Percentiles rank a stretch among this genome's conserved stretches.
Conservation (phyloP, 2,113 vertebrate genomes). For the Notechis scutatus region DNA sequence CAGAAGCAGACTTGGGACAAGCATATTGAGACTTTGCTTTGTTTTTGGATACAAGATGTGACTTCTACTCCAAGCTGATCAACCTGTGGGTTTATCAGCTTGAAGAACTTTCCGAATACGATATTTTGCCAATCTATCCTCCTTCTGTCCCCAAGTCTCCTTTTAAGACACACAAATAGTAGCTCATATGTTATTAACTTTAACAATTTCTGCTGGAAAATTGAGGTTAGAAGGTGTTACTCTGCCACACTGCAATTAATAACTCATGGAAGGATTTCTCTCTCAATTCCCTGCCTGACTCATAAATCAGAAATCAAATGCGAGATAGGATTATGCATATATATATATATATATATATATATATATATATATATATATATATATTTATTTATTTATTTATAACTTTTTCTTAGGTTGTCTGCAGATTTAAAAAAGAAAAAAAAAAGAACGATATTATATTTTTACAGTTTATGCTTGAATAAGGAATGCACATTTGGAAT, state of each 20-base stretch:
- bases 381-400: no score
- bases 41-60: not conserved
- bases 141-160: slow-evolving; percentile 6
- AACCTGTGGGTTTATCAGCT: not conserved
- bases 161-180: slow-evolving; percentile 31
- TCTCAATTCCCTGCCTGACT: slow-evolving; percentile 57
- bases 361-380: no score
- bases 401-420: not conserved
- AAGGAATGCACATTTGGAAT: slow-evolving; percentile 46
- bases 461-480: slow-evolving; percentile 17
- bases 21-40: not conserved
- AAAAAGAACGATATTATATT: not conserved
- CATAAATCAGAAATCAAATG: slow-evolving; percentile 56
- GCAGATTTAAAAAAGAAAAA: slow-evolving; percentile 4
- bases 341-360: not conserved
- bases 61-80: not conserved
- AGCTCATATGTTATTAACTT: slow-evolving; percentile 50
- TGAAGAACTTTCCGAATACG: not conserved
- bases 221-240: slow-evolving; percentile 58
- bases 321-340: slow-evolving; percentile 56
- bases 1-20: not conserved
- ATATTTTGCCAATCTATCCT: not conserved
- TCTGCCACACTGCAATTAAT: slow-evolving; percentile 57
- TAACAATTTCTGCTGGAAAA: slow-evolving; percentile 61
- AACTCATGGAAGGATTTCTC: slow-evolving; percentile 50